Conservation (phyloP, 2,888 invertebrate species). For the Mamestra brassicae region DNA sequence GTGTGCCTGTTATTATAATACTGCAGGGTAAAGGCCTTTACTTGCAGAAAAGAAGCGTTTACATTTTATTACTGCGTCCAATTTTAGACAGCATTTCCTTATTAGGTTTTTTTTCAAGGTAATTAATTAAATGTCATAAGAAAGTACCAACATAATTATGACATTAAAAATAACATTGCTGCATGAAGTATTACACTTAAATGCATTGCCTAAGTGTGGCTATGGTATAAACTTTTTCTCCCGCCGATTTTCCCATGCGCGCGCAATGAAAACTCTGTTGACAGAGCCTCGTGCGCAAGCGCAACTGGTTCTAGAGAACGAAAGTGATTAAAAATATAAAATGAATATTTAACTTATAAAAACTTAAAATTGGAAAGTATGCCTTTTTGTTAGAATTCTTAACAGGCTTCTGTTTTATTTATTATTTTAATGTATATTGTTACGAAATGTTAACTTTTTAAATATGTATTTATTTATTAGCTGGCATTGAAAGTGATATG, state of each 20-base stretch:
- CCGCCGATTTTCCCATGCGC: conserved; percentile 74
- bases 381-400: conserved; percentile 15
- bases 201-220: conserved; percentile 70
- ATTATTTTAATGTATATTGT: conserved; percentile 16
- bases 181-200: conserved; percentile 49
- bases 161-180: background rate
- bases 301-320: conserved; percentile 72
- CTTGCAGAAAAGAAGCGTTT: background rate
- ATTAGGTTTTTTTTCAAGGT: background rate
- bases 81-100: background rate
- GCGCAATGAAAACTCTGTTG: conserved; percentile 61
- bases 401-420: conserved; percentile 23
- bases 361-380: conserved; percentile 53
- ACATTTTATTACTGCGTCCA: background rate
- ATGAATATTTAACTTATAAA: conserved; percentile 33
- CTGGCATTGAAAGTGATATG: conserved; percentile 66
- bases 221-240: conserved; percentile 63
- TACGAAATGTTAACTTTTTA: conserved; percentile 47
- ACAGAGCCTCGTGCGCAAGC: conserved; percentile 37
- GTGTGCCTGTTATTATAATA: conserved; percentile 32
- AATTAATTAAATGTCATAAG: background rate
- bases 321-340: conserved; percentile 71
- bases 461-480: conserved; percentile 47
- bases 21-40: background rate
- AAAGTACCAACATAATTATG: background rate